Percentiles rank a stretch among this genome's conserved stretches.
Evolutionary conservation across 1,140 invertebrate species (phyloP).

Genomic region (Bombus terrestris): DNA sequence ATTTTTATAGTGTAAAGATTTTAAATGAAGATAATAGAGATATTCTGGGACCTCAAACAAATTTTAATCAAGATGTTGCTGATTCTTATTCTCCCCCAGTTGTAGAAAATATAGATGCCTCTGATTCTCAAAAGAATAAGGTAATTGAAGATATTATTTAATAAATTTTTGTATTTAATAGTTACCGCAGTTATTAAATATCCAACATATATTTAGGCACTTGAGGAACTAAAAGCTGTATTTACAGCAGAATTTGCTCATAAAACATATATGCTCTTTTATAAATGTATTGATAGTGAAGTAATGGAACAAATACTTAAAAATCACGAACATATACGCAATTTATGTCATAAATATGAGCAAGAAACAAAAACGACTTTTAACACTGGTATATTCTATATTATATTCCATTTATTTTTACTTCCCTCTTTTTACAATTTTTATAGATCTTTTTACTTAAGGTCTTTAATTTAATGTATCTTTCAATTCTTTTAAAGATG

Average conservation of each 20-base stretch:
- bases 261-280: constrained; percentile 91
- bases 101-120: constrained; percentile 69
- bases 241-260: constrained; percentile 93
- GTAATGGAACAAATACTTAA: constrained; percentile 88
- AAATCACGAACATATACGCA: constrained; percentile 90
- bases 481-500: constrained; percentile 39
- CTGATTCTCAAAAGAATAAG: constrained; percentile 72
- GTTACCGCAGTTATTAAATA: background rate
- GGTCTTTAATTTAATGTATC: background rate
- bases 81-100: constrained; percentile 84
- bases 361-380: constrained; percentile 74
- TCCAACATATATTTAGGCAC: constrained; percentile 81
- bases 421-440: background rate
- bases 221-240: constrained; percentile 91
- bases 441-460: background rate
- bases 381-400: constrained; percentile 62
- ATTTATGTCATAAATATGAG: constrained; percentile 89
- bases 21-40: constrained; percentile 36
- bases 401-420: background rate
- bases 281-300: constrained; percentile 88
- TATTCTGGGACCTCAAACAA: constrained; percentile 46
- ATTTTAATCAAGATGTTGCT: constrained; percentile 72
- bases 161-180: constrained; percentile 3
- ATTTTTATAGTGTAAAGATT: constrained; percentile 31
- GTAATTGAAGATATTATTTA: constrained; percentile 49